Conservation (phyloP, 2,888 invertebrate genomes). For the Hirtodrosophila histrioides region DNA sequence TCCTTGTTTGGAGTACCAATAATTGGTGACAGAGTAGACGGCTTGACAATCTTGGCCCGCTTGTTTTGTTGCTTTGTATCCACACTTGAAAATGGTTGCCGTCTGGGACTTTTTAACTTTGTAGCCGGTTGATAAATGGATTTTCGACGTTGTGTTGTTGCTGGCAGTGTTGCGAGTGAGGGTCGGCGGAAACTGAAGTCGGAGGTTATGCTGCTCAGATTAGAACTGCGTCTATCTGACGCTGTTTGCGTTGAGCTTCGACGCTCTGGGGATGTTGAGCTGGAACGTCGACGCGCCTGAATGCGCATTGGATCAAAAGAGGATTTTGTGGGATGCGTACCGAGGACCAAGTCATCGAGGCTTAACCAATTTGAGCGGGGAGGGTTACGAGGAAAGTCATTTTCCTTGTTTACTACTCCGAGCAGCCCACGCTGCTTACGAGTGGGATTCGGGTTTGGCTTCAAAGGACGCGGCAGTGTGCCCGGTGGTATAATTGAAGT, state of each 20-base stretch:
- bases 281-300: constrained; percentile 73
- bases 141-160: constrained; percentile 58
- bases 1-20: constrained; percentile 84
- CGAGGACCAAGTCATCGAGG: constrained; percentile 78
- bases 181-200: constrained; percentile 83
- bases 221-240: constrained; percentile 83
- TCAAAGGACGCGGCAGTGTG: constrained; percentile 71
- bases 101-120: constrained; percentile 38
- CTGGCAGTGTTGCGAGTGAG: constrained; percentile 72
- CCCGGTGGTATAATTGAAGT: constrained; percentile 73
- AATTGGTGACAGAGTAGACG: constrained; percentile 83
- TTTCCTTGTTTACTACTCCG: constrained; percentile 78
- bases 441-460: constrained; percentile 82
- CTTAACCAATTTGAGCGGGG: constrained; percentile 81
- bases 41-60: constrained; percentile 81
- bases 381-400: constrained; percentile 69
- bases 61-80: constrained; percentile 41
- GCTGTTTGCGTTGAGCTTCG: constrained; percentile 83
- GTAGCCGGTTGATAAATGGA: constrained; percentile 48
- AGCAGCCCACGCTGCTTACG: constrained; percentile 82
- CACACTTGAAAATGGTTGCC: constrained; percentile 40
- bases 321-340: constrained; percentile 47
- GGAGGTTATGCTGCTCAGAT: constrained; percentile 83
- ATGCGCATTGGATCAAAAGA: constrained; percentile 54
- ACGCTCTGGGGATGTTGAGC: constrained; percentile 83